phyloP scores from a whole-genome alignment of 2,888 invertebrate genomes.

The Catocala nupta region DNA sequence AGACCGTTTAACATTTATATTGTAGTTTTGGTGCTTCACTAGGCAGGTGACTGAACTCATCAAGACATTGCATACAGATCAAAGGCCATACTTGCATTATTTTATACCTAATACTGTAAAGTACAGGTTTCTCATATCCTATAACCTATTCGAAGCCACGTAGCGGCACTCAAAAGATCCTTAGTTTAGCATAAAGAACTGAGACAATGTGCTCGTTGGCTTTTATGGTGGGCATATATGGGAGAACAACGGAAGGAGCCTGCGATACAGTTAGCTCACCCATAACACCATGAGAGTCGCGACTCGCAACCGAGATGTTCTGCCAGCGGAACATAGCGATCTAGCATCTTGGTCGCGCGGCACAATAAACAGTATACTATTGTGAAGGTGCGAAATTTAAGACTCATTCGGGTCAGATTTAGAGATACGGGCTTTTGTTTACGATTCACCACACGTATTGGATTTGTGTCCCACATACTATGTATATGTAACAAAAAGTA shows the following conservation, averaged over 20 bases:
- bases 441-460: neutral
- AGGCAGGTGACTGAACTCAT: conserved; percentile 12
- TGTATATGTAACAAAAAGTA: too few species aligned
- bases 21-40: neutral
- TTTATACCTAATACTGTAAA: conserved; percentile 8
- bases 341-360: conserved; percentile 57
- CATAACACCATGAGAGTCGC: conserved; percentile 59
- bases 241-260: conserved; percentile 63
- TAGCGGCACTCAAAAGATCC: conserved; percentile 37
- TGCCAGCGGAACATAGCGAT: conserved; percentile 72
- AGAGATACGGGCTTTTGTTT: neutral
- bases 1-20: neutral
- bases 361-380: conserved; percentile 45
- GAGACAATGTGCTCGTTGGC: conserved; percentile 45
- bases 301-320: conserved; percentile 68
- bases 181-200: conserved; percentile 42
- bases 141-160: conserved; percentile 37
- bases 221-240: conserved; percentile 54
- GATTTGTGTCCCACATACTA: neutral
- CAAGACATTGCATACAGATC: conserved; percentile 12
- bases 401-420: conserved; percentile 2
- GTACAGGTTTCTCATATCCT: conserved; percentile 20
- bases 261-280: conserved; percentile 74
- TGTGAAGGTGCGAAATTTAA: conserved; percentile 32
- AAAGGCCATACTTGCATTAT: neutral